Evolutionary conservation across 2,888 invertebrate species (phyloP), one percentile per base, ranked within the genome.

Genomic region (Hydriomena furcata): DNA sequence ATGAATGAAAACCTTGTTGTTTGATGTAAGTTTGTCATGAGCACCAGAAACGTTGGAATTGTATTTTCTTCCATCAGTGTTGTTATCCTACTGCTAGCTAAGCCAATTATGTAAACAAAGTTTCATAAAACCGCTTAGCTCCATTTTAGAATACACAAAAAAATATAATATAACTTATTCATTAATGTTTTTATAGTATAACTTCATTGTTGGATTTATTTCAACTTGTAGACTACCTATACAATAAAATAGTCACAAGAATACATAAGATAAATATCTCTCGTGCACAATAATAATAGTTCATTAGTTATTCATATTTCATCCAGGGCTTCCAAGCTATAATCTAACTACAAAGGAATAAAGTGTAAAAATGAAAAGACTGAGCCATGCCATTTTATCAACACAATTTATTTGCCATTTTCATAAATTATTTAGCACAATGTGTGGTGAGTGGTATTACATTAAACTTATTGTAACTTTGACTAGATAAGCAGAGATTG

Each of bases 331-430:
- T 79, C 73, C 73, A 66, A 54, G 58, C 58, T 60, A 58, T 62
- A 35, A 58, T 38, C 48, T 46, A 37, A 23, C 8, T 6, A 55
- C 20, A 52, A 48, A 37, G 52, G 42, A 42, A 44, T 25, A 43
- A 23, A 37, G 34, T 25, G 21, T n/a, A 31, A 31, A 47, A 89
- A 84, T 82, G 55, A 87, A 89, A n/a, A 90, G 88, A 89, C 89
- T 88, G 88, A 89, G 66, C 77, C 74, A 83, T 81, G 79, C 79
- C 80, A 83, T 85, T 83, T 76, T 72, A 62, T 72, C 65, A 76
- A 74, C 55, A 70, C 67, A 70, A 76, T 75, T 82, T 84, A 86
- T 81, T 87, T 70, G 70, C 47, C 67, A 73, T 75, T 66, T 77
- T 76, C 64, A 71, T 72, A 68, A 76, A 71, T 72, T 69, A 73